Percentiles rank a stretch among this genome's conserved stretches.
phyloP scores from a whole-genome alignment of 1,140 invertebrate species.

The Hydropsyche tenuis region DNA sequence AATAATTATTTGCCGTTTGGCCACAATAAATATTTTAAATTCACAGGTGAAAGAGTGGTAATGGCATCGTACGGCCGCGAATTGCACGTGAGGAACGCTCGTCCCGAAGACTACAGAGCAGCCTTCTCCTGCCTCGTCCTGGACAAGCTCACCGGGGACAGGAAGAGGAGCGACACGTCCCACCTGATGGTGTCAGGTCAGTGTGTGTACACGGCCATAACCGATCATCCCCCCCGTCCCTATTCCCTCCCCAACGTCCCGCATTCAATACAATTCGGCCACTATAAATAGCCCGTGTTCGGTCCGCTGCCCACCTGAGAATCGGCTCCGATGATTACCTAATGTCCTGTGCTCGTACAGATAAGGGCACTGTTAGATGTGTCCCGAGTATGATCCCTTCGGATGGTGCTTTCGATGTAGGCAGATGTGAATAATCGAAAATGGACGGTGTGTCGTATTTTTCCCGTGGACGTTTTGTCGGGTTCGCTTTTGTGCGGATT shows the following conservation, averaged over 20 bases:
- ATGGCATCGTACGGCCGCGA: constrained; percentile 64
- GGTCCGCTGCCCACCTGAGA: background rate
- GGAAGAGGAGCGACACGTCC: constrained; percentile 64
- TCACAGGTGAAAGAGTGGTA: constrained; percentile 62
- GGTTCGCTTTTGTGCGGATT: too few species aligned
- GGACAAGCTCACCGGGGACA: constrained; percentile 66
- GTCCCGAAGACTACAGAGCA: constrained; percentile 62
- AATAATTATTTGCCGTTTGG: too few species aligned
- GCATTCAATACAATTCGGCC: too few species aligned
- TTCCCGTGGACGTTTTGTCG: too few species aligned
- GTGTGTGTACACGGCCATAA: constrained; percentile 27
- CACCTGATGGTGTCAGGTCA: constrained; percentile 66
- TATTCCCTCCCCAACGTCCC: too few species aligned
- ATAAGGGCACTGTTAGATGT: background rate
- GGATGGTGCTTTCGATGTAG: too few species aligned
- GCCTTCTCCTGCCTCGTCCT: constrained; percentile 66
- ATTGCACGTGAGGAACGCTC: constrained; percentile 66
- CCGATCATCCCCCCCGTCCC: background rate
- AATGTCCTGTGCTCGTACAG: background rate
- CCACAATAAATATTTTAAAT: background rate
- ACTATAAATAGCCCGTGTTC: background rate
- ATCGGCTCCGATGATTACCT: constrained; percentile 7
- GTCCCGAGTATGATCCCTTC: too few species aligned
- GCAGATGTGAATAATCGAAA: too few species aligned
- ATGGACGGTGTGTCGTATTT: too few species aligned